Evolutionary conservation across 1,140 invertebrate species (phyloP), one percentile per base, ranked within the genome.

Genomic region (Drosophila mauritiana): DNA sequence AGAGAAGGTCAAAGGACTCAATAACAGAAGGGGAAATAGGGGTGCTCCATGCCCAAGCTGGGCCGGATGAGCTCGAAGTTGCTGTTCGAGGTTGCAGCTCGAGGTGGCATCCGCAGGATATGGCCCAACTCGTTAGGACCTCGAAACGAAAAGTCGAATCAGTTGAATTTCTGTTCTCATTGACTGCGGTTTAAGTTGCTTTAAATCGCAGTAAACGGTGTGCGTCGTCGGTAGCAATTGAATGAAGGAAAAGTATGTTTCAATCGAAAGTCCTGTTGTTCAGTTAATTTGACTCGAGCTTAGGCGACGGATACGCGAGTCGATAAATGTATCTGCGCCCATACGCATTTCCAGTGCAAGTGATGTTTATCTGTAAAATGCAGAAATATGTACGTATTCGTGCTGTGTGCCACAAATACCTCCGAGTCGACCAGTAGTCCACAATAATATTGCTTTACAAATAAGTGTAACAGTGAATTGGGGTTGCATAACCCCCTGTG

Each of bases 161-260:
- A 76, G 73, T 76, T 76, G 73, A 67, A 67, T 76, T 76, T 76
- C 73, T 76, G 73, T 76, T 76, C 73, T 76, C 73, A 67, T 76
- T 45, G 73, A 46, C 54, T 64, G 73, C 73, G 73, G 73, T 76
- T 76, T 76, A 67, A 40, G 34, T 67, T 53, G 53, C 72, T 52
- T 55, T 55, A 36, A 20, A 25, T 53, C 72, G 73, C 53, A 53
- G 53, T 39, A 25, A 53, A 48, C 43, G 46, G 70, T 36, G 27
- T 31, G 31, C 31, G 31, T 52, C 54, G 53, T 75, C 48, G 61
- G 54, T 55, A 40, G 62, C 40, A 53, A 67, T 76, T 76, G 73
- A 75, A 75, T 53, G 42, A 58, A 68, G 48, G 48, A 57, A 75
- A 67, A 61, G 39, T 53, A 61, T 61, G 69, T 73, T 73, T 73